Base-by-base conservation (phyloP, 2,797 vertebrate species). In the Craterocephalus amniculus region DNA sequence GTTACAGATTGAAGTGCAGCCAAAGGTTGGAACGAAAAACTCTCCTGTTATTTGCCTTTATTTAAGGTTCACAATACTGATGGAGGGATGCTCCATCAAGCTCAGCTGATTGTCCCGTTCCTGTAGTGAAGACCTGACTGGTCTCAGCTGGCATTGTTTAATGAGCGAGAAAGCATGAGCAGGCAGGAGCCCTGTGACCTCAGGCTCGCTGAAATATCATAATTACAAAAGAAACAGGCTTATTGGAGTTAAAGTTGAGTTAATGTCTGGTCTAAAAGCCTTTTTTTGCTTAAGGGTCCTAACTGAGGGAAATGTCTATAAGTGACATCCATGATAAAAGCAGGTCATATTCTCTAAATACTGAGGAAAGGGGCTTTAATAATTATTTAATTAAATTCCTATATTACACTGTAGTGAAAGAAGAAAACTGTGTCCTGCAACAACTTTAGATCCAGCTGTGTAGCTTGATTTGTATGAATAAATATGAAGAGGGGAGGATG, bases 101-200 rank as follows among this genome's bases (percentile, higher is more conserved):
- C 70, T 79, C 72, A 80, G 63, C 58, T 79, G 67, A 79, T 70
- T 56, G 57, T 79, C 76, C 77, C 0, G 29, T 79, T 70, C 62
- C 70, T 54, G 34, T 43, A 72, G 67, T 2, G 4, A 79, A 64
- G 43, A 84, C 57, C 80, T 78, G 81, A 86, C 82, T 87, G 79
- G 78, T 72, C 81, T 92, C 91, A 90, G 85, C 88, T 90, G 90
- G 83, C 76, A 75, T 62, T 83, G 59, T 78, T 83, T 90, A 90
- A 91, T 87, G 86, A 91, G 86, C 65, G 12, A 83, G 83, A 65
- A 67, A 86, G 72, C 76, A 64, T 12, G 65, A 83, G 83, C 74
- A 51, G 82, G 76, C 79, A 70, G 80, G 72, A 84, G 84, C 61
- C 71, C 72, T 20, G 56, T 73, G 82, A 83, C 90, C 88, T 57